A percentile compares a stretch with the other conserved stretches of the same genome.
These are phyloP conservation scores for Nemurella pictetii DNA, from an alignment of 2,888 invertebrate genomes.

Conservation along the genomic window DNA sequence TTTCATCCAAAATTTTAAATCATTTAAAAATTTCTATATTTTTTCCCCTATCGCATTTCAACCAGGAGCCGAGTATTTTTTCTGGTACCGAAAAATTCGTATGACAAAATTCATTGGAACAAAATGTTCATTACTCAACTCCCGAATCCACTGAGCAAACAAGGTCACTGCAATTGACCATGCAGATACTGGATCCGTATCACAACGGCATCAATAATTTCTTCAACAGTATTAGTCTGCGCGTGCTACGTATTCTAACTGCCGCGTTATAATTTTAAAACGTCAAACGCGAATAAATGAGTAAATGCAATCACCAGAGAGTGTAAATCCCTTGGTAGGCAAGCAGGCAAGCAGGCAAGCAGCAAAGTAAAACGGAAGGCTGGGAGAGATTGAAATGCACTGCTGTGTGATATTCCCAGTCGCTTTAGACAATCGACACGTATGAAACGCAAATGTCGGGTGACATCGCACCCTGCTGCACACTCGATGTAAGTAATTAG, in stretches of 20 bases:
- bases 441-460: not conserved
- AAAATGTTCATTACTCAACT: no score
- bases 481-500: not conserved
- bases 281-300: not conserved
- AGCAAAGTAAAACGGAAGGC: not conserved
- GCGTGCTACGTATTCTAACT: not conserved
- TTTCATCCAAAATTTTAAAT: no score
- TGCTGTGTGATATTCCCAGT: not conserved
- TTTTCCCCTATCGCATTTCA: no score
- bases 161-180: no score
- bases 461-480: not conserved
- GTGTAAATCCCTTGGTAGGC: not conserved
- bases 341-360: not conserved
- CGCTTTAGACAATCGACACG: not conserved
- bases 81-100: no score
- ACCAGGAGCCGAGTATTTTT: no score
- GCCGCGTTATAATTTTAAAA: not conserved
- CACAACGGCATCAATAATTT: not conserved
- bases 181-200: no score
- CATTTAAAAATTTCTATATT: no score
- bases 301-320: not conserved
- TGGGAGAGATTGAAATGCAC: not conserved
- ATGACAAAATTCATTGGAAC: no score
- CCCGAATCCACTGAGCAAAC: no score
- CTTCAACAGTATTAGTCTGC: not conserved